These are phyloP conservation scores for Nannobrachium achirus DNA, from an alignment of 2,113 vertebrate species.

Conservation along the genomic window DNA sequence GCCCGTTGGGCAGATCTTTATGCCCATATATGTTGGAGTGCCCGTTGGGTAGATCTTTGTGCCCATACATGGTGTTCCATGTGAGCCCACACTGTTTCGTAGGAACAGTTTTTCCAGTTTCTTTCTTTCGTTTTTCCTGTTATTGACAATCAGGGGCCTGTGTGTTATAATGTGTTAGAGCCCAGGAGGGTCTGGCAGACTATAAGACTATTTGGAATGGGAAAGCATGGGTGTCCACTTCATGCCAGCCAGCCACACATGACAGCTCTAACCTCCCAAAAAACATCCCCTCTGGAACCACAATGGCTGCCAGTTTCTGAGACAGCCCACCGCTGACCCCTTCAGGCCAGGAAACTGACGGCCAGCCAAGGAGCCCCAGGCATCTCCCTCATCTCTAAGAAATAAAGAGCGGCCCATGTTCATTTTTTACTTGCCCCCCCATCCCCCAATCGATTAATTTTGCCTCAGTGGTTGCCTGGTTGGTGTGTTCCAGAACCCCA, in stretches of 20 bases:
- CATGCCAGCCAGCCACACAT: conserved; percentile 71
- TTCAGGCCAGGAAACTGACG: conserved; percentile 69
- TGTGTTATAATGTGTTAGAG: conserved; percentile 64
- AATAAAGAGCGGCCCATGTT: conserved; percentile 34
- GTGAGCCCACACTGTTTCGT: too few species aligned
- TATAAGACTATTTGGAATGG: conserved; percentile 52
- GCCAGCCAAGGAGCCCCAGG: conserved; percentile 58
- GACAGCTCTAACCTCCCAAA: conserved; percentile 16
- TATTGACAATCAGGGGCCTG: conserved; percentile 33
- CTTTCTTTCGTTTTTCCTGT: neutral
- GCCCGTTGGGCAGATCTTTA: too few species aligned
- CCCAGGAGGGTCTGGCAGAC: conserved; percentile 64
- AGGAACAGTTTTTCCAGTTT: conserved; percentile 15
- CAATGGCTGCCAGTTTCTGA: conserved; percentile 67
- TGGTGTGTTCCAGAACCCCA: conserved; percentile 37
- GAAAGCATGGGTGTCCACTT: conserved; percentile 59
- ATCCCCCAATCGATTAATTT: conserved; percentile 48
- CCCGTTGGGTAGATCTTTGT: too few species aligned
- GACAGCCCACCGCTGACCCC: conserved; percentile 77
- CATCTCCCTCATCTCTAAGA: conserved; percentile 12
- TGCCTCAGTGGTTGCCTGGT: conserved; percentile 61
- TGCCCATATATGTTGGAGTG: too few species aligned
- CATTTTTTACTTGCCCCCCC: conserved; percentile 65
- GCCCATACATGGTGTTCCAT: too few species aligned
- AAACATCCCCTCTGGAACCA: conserved; percentile 62